Conservation (phyloP, 64 coral and sea anemone species). For the Porites lutea region DNA sequence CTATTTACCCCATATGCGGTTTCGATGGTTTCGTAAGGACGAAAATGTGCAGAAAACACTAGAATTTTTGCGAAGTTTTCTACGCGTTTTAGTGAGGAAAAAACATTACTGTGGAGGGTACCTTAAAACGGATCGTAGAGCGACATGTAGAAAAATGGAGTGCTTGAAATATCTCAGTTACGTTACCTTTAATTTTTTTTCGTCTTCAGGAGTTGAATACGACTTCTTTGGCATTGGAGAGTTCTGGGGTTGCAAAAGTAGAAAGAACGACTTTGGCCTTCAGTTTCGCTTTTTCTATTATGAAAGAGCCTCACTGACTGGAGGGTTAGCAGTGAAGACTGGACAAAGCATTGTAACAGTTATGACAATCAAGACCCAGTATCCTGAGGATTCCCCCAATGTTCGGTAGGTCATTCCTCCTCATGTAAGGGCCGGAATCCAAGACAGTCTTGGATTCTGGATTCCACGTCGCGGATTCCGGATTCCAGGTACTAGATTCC, state of each 20-base stretch:
- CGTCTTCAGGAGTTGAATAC: constrained; percentile 60
- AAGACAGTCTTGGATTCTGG: too few relatives aligned
- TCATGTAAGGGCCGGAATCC: too few relatives aligned
- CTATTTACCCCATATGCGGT: background rate
- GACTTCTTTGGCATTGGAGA: constrained; percentile 91
- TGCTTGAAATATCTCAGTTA: constrained; percentile 13
- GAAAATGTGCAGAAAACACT: constrained; percentile 3
- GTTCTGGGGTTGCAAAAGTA: constrained; percentile 81
- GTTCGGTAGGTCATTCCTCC: background rate
- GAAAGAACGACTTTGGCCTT: constrained; percentile 56
- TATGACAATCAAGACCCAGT: constrained; percentile 36
- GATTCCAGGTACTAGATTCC: too few relatives aligned
- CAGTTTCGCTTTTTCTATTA: constrained; percentile 77
- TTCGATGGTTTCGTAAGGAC: constrained; percentile 15
- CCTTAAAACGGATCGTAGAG: background rate
- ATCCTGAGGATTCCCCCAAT: constrained; percentile 26
- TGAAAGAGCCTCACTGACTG: constrained; percentile 67
- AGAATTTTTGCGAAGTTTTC: background rate
- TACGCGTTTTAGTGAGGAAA: constrained; percentile 12
- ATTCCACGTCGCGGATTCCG: too few relatives aligned
- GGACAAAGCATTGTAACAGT: constrained; percentile 69
- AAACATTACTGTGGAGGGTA: background rate
- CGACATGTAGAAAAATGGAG: constrained; percentile 13
- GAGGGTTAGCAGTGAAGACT: constrained; percentile 66
- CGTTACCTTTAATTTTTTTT: background rate